These are phyloP conservation scores for Idris sp. DNA, from an alignment of 1,140 invertebrate species.

Conservation along the genomic window DNA sequence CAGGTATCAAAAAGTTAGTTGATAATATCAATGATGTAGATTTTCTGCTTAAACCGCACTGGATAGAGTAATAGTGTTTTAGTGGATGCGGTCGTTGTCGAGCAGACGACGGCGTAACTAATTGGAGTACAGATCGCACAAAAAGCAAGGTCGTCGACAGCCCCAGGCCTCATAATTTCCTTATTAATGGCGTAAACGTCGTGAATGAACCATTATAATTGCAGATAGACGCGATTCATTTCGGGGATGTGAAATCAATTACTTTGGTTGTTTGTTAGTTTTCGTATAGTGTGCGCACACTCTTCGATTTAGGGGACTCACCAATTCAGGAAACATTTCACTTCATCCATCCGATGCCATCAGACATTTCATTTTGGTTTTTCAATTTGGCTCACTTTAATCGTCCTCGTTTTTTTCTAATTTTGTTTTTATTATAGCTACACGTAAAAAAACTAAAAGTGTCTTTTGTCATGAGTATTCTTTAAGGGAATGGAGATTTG, in stretches of 20 bases:
- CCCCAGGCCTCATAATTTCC: constrained; percentile 46
- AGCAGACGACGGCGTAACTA: constrained; percentile 50
- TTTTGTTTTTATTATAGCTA: no score
- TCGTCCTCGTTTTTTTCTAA: no score
- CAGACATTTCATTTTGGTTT: no score
- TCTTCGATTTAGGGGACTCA: neutral
- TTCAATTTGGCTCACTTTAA: no score
- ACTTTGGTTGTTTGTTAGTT: constrained; percentile 28
- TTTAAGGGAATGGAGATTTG: no score
- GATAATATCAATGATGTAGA: no score
- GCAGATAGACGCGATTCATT: constrained; percentile 35
- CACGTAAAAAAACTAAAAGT: no score
- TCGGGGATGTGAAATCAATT: constrained; percentile 29
- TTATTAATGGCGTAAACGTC: constrained; percentile 51
- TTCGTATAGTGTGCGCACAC: no score
- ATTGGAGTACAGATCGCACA: constrained; percentile 53
- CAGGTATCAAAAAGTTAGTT: no score
- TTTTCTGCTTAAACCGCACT: constrained; percentile 42
- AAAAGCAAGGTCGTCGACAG: constrained; percentile 46
- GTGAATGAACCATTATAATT: constrained; percentile 37
- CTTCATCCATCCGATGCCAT: neutral
- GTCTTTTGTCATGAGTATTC: no score
- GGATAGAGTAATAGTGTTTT: constrained; percentile 61
- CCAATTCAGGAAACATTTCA: constrained; percentile 2
- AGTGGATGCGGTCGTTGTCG: constrained; percentile 44